These are phyloP conservation scores for Lucinisca nassula DNA, from an alignment of 2,888 invertebrate species.

Conservation along the genomic window DNA sequence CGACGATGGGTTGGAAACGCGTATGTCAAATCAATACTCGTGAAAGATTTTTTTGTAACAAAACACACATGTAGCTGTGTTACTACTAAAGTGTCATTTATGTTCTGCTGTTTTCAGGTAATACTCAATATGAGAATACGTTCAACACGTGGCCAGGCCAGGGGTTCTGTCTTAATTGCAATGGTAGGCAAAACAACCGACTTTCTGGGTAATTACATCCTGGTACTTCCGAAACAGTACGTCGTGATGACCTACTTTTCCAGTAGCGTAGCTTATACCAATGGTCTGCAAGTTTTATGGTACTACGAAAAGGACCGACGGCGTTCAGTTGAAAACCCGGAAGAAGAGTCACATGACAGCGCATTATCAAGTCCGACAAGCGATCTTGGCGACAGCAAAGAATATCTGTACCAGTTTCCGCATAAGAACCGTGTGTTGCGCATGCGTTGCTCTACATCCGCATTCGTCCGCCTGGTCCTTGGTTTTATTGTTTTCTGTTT, in stretches of 20 bases:
- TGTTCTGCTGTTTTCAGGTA: too few relatives aligned
- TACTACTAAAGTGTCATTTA: too few relatives aligned
- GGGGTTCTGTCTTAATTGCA: slow-evolving; percentile 67
- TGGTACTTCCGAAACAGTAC: slow-evolving; percentile 73
- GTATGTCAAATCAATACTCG: too few relatives aligned
- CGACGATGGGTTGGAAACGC: too few relatives aligned
- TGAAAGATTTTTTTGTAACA: too few relatives aligned
- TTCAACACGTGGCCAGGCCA: slow-evolving; percentile 71
- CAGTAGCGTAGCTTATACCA: slow-evolving; percentile 70
- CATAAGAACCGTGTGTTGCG: background rate
- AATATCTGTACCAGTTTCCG: background rate
- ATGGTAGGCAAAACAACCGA: slow-evolving; percentile 74
- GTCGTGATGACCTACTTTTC: slow-evolving; percentile 76
- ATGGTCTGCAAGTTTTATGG: slow-evolving; percentile 74
- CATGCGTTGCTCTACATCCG: background rate
- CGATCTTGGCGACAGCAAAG: background rate
- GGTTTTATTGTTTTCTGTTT: slow-evolving; percentile 16
- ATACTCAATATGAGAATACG: slow-evolving; percentile 71
- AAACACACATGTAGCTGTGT: too few relatives aligned
- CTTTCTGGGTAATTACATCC: slow-evolving; percentile 66
- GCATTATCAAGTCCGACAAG: background rate
- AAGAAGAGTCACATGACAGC: background rate
- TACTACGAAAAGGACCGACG: slow-evolving; percentile 57
- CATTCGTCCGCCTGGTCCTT: background rate
- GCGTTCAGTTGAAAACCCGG: too few relatives aligned